Percentiles rank a stretch among this genome's conserved stretches.
Evolutionary conservation across 2,797 vertebrate species (phyloP).

Genomic region (Pantherophis vulpinus): DNA sequence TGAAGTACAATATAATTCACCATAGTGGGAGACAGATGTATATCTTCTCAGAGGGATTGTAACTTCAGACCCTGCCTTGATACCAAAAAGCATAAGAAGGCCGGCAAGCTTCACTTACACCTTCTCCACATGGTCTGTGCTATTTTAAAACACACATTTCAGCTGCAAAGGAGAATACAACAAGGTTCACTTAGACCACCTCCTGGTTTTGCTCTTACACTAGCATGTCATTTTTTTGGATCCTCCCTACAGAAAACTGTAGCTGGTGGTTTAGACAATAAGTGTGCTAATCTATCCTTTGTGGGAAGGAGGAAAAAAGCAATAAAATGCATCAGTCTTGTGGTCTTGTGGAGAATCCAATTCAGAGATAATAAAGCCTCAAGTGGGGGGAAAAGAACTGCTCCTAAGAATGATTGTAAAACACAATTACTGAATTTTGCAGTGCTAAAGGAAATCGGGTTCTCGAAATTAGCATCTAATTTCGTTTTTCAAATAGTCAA

Average conservation of each 20-base stretch:
- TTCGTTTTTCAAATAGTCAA: conserved; percentile 19
- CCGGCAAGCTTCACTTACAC: not conserved
- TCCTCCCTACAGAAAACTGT: not conserved
- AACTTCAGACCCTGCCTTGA: not conserved
- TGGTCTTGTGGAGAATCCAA: conserved; percentile 9
- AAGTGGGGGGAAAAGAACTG: not conserved
- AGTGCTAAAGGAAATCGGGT: not conserved
- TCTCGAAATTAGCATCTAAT: not conserved
- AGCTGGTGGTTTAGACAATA: not conserved
- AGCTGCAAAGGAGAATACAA: not conserved
- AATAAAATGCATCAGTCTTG: not conserved
- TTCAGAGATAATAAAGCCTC: conserved; percentile 13
- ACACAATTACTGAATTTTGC: conserved; percentile 13
- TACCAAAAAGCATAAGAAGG: not conserved
- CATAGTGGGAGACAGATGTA: not conserved
- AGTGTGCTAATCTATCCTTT: not conserved
- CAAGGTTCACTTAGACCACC: not conserved
- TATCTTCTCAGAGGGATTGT: not conserved
- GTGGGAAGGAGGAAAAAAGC: not conserved
- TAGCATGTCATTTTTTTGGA: not conserved
- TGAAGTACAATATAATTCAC: not conserved
- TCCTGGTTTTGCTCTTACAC: not conserved
- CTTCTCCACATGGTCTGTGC: not conserved
- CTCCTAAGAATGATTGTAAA: not conserved
- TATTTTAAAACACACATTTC: not conserved